Evolutionary conservation across 23 tunicate genomes (phyloP), one percentile per base, ranked within the genome.

Genomic region (Ascidia mentula): DNA sequence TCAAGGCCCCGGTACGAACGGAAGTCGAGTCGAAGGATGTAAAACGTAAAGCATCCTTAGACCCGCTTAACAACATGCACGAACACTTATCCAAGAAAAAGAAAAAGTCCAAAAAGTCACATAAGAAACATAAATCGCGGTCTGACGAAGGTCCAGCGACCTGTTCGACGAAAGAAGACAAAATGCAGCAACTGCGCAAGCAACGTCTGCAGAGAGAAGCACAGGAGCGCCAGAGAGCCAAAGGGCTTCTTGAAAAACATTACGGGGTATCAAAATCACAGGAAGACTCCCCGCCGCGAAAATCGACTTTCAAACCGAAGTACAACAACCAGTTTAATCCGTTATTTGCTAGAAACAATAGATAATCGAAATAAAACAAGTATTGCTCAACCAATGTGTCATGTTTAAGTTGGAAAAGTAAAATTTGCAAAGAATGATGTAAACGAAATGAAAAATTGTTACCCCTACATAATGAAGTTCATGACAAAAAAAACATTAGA

Each of bases 251-350:
- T 31, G 72, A 82, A 24, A 75, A 79, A 60, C 90, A 85, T 73
- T 86, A 79, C 59, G 84, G 84, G 37, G 31, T 53, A 18, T 34
- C 76, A 24, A 59, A 42, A 24, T 37, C 36, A 9, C 32, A 45
- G 30, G 35, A 33, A 12, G 24, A 33, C 20, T 32, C 61, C 0
- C 34, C 33, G 70, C 31, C 61, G 22, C 35, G 22, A 0, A 40
- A 59, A 12, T 35, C 79, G 7, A 79, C 37, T 72, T 80, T 45
- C 32, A 79, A 12, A 0, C 89, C 77, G 40, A 77, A 75, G 77
- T 93, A 84, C 65, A 83, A 89, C 65, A 89, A 86, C n/a, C 98
- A 93, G 76, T 93, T 88, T 84, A 88, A 88, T 65, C 98, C 98
- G 36, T 89, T 84, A 38, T 45, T 92, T 32, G 92, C 85, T 5